Evolutionary conservation across 2,113 vertebrate genomes (phyloP), one percentile per base, ranked within the genome.

Genomic region (Elephas maximus): DNA sequence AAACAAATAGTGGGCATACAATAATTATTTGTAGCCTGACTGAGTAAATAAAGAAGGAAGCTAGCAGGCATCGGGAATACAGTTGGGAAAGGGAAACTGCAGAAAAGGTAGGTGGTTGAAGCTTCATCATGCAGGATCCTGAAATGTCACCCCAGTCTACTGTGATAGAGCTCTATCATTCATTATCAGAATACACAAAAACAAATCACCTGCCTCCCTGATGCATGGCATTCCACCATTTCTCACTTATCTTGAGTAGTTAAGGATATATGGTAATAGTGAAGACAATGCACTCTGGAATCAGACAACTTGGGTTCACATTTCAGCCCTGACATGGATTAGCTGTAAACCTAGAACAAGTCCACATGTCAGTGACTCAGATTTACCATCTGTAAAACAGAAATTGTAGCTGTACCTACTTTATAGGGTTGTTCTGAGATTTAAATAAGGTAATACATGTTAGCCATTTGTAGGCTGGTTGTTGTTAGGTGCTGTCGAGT

Each of bases 191-290:
- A 81, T 90, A 88, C 28, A 57, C 37, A 44, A 30, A 15, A 63
- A 37, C 28, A 84, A n/a, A 65, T 71, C 17, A 9, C 48, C 18
- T 37, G 63, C 74, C 57, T 89, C 33, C n/a, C 30, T 65, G 21
- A 81, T 53, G 33, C 14, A 71, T 10, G 63, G 12, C 63, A 60
- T 87, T 62, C 79, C 37, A 37, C 79, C 11, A 53, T 78, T 78
- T 90, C 62, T 76, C 41, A 44, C 74, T 87, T 91, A 88, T n/a
- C 53, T 73, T 37, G 37, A 86, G 10, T 44, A 26, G 41, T 41
- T 97, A 91, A 87, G 78, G 76, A 73, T 83, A 76, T 65, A 33
- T 48, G 12, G n/a, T 90, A 41, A 57, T 80, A 48, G n/a, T 95
- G 73, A 37, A 67, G 48, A 76, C 63, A 51, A 20, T 84, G 17